Conservation (phyloP, 23 tunicate species). For the Botrylloides violaceus region DNA sequence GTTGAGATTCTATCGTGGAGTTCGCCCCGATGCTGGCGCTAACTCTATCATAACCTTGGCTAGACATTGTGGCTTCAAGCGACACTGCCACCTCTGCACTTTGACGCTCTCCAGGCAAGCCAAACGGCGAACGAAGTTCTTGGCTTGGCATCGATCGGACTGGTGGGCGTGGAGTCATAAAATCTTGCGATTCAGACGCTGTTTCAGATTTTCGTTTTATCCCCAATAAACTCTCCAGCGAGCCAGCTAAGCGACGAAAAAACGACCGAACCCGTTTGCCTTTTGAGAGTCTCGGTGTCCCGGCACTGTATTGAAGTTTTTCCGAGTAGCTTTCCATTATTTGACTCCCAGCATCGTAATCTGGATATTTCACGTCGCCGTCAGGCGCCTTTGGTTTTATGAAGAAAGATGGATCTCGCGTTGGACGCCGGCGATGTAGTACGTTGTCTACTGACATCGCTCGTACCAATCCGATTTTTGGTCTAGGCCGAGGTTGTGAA, state of each 20-base stretch:
- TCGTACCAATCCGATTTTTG: background rate
- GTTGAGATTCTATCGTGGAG: too few relatives aligned
- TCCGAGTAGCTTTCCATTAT: slow-evolving; percentile 2
- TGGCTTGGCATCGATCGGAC: background rate
- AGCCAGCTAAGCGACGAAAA: slow-evolving; percentile 15
- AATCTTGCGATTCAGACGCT: background rate
- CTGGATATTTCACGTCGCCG: background rate
- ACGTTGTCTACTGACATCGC: slow-evolving; percentile 6
- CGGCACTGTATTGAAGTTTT: background rate
- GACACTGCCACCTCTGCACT: background rate
- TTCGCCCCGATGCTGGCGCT: background rate
- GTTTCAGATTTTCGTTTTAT: background rate
- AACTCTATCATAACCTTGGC: background rate
- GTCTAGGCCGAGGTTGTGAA: too few relatives aligned
- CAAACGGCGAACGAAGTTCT: background rate
- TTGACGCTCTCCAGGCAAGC: background rate
- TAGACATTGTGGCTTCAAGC: background rate
- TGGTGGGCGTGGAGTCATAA: background rate
- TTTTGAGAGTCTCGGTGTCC: slow-evolving; percentile 6
- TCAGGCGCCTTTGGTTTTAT: too few relatives aligned
- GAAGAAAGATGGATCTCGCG: background rate
- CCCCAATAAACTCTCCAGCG: slow-evolving; percentile 3
- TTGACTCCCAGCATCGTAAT: slow-evolving; percentile 9
- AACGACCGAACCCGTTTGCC: background rate
- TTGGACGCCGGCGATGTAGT: background rate